Evolutionary conservation across 2,113 vertebrate species (phyloP).

Genomic region (Centrocercus urophasianus): DNA sequence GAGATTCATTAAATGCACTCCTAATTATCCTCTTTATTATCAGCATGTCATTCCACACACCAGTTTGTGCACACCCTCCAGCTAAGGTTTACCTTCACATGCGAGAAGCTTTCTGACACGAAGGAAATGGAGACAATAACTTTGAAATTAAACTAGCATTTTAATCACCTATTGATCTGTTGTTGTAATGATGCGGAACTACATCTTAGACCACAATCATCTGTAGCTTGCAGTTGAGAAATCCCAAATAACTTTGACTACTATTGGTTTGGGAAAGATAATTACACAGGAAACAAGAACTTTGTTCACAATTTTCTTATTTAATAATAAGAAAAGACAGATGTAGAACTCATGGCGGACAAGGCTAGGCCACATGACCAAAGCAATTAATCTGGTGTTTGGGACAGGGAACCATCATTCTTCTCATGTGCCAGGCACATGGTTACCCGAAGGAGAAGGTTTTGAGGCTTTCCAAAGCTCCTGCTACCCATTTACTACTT

Average conservation of each 20-base stretch:
- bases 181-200: background rate
- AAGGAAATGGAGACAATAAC: background rate
- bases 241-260: background rate
- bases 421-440: too few relatives aligned
- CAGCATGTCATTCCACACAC: background rate
- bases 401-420: background rate
- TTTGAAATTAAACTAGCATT: background rate
- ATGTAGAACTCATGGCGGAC: background rate
- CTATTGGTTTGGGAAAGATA: background rate
- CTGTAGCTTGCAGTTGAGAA: background rate
- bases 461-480: background rate
- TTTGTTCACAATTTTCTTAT: background rate
- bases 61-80: background rate
- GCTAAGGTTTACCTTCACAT: background rate
- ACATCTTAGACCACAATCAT: background rate
- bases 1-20: background rate
- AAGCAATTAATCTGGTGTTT: background rate
- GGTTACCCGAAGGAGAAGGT: background rate
- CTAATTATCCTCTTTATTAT: background rate
- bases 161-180: background rate
- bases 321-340: background rate
- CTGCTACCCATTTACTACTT: background rate
- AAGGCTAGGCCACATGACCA: background rate
- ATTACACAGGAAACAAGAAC: background rate
- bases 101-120: background rate